A percentile compares a stretch with the other conserved stretches of the same genome.
Conservation (phyloP, 2,888 invertebrate genomes). For the Plagodis pulveraria region DNA sequence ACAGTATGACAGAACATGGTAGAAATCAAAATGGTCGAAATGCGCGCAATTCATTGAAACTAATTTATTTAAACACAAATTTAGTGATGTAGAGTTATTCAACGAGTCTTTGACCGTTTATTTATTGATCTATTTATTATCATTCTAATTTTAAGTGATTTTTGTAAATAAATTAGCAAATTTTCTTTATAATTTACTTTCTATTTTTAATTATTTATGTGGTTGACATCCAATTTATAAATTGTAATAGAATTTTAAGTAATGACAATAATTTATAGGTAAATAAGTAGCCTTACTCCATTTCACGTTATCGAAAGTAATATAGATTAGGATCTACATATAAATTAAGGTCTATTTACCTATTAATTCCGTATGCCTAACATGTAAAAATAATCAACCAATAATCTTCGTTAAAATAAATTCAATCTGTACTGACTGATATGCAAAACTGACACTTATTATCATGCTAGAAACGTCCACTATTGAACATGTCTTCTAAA, state of each 20-base stretch:
- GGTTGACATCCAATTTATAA: too few relatives aligned
- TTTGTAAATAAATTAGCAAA: conserved; percentile 75
- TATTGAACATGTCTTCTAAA: too few relatives aligned
- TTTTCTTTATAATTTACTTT: conserved; percentile 41
- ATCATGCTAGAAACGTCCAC: too few relatives aligned
- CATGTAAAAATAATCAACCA: too few relatives aligned
- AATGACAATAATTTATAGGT: neutral
- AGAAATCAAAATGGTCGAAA: conserved; percentile 33
- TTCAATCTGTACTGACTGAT: too few relatives aligned
- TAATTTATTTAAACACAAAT: conserved; percentile 28
- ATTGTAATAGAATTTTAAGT: too few relatives aligned
- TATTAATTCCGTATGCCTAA: too few relatives aligned
- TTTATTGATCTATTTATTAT: conserved; percentile 73
- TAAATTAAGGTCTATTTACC: too few relatives aligned
- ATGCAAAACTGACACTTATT: too few relatives aligned
- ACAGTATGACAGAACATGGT: conserved; percentile 4
- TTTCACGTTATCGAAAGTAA: too few relatives aligned
- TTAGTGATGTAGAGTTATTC: conserved; percentile 39
- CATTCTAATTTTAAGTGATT: conserved; percentile 59
- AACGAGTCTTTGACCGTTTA: conserved; percentile 65
- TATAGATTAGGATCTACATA: too few relatives aligned
- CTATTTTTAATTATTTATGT: neutral
- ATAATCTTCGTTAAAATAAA: too few relatives aligned
- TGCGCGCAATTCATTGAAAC: conserved; percentile 25
- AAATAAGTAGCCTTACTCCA: neutral